Base-by-base conservation (phyloP, 1,140 invertebrate species). In the Pogonomyrmex barbatus region DNA sequence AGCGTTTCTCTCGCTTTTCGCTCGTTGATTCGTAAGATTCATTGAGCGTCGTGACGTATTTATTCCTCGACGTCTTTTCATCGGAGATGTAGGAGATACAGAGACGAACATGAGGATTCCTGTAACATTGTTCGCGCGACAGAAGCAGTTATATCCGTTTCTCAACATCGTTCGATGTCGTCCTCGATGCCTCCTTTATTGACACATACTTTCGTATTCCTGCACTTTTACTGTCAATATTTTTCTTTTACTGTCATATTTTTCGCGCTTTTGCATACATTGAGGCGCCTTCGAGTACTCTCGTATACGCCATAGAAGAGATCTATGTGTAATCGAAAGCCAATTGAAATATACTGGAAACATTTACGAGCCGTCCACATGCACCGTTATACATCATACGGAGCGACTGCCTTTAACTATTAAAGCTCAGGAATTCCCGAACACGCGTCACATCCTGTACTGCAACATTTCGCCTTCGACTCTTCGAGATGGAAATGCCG, bases 241-340 rank as follows among this genome's bases (percentile, higher is more conserved):
- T 75, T 75, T n/a, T 45, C 33, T 75, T 75, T n/a, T 45, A n/a
- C n/a, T n/a, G n/a, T n/a, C n/a, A 73, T 45, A 58, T 50, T 75
- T 75, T n/a, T 45, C 33, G 67, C 10, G 8, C n/a, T 9, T 52
- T 67, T 52, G n/a, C 39, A 45, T 68, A 52, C 2, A 45, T 81
- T 17, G 0, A 63, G 10, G 12, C 10, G 10, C 39, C 1, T 47
- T 36, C 33, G 47, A 36, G 12, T 39, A 56, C n/a, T 45, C 42
- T 67, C 6, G 12, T n/a, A n/a, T 17, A 24, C 5, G 36, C 12
- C n/a, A 52, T 6, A 8, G 36, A 39, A 73, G 33, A 36, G n/a
- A 6, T 60, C 8, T 6, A 14, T 10, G 1, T 30, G n/a, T 82
- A 10, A 58, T 73, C 67, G 33, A 73, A 60, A 42, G 2, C 9